Percentiles rank a stretch among this genome's conserved stretches.
phyloP scores from a whole-genome alignment of 2,888 invertebrate species.

The Meliscaeva auricollis region DNA sequence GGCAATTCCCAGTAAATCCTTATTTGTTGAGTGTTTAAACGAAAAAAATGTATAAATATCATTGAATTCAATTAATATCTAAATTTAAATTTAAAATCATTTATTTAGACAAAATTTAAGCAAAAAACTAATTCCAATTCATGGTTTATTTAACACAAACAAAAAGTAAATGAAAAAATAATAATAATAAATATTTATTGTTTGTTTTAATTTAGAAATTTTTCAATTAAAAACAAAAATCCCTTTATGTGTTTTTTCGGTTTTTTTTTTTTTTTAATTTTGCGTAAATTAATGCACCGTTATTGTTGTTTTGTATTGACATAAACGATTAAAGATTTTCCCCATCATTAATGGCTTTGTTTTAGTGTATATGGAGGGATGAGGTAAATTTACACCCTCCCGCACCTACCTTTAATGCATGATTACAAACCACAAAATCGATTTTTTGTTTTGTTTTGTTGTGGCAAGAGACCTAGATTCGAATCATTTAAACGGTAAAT shows the following conservation, averaged over 20 bases:
- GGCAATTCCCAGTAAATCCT: no score
- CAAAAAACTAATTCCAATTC: neutral
- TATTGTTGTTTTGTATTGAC: slow-evolving; percentile 9
- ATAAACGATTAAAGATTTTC: slow-evolving; percentile 22
- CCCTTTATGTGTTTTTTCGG: neutral
- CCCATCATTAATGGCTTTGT: slow-evolving; percentile 27
- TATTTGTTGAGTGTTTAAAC: no score
- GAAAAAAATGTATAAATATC: no score
- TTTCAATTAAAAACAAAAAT: neutral
- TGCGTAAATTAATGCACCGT: slow-evolving; percentile 6
- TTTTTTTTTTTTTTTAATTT: slow-evolving; percentile 4
- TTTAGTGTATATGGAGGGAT: neutral
- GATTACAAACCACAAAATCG: slow-evolving; percentile 42
- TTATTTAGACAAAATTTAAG: neutral
- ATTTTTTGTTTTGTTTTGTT: slow-evolving; percentile 47
- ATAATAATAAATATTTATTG: neutral
- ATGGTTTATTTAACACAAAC: neutral
- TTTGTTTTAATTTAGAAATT: slow-evolving; percentile 14
- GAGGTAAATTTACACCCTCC: neutral
- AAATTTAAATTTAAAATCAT: neutral
- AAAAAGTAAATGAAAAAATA: neutral
- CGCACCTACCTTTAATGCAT: slow-evolving; percentile 18
- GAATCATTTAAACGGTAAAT: slow-evolving; percentile 52
- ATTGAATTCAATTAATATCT: no score
- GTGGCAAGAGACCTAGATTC: slow-evolving; percentile 56